Conservation (phyloP, 2,797 vertebrate genomes). For the Mormyrus proboscirostris region DNA sequence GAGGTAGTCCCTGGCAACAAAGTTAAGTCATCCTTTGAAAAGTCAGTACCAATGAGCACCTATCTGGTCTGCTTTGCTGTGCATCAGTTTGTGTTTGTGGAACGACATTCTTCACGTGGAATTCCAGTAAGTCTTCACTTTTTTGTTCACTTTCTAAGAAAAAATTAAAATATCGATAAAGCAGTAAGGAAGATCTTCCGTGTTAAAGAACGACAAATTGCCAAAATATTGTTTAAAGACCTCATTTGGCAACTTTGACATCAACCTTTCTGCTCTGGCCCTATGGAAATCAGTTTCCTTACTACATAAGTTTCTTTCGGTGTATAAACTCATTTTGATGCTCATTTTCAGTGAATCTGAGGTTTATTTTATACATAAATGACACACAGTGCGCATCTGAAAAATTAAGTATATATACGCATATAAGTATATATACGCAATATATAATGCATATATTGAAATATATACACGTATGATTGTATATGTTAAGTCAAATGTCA, state of each 20-base stretch:
- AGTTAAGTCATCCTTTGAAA: slow-evolving; percentile 64
- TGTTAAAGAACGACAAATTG: neutral
- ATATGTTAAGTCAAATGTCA: neutral
- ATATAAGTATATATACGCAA: neutral
- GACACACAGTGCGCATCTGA: neutral
- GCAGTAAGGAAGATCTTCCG: neutral
- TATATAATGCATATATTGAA: neutral
- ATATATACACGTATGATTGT: neutral
- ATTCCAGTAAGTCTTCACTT: slow-evolving; percentile 68
- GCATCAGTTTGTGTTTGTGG: slow-evolving; percentile 65
- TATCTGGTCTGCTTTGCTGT: slow-evolving; percentile 94
- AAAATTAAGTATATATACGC: neutral
- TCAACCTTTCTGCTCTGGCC: neutral
- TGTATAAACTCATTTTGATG: neutral
- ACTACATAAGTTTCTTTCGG: neutral
- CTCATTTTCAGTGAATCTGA: neutral
- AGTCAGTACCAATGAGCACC: slow-evolving; percentile 89
- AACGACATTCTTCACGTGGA: slow-evolving; percentile 52
- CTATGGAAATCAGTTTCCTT: neutral
- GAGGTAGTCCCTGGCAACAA: slow-evolving; percentile 42
- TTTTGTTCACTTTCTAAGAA: neutral
- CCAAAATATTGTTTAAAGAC: neutral
- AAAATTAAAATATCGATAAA: neutral
- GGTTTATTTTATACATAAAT: neutral
- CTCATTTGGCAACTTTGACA: neutral